Base-by-base conservation (phyloP, 2,888 invertebrate species). In the Caenorhabditis japonica region DNA sequence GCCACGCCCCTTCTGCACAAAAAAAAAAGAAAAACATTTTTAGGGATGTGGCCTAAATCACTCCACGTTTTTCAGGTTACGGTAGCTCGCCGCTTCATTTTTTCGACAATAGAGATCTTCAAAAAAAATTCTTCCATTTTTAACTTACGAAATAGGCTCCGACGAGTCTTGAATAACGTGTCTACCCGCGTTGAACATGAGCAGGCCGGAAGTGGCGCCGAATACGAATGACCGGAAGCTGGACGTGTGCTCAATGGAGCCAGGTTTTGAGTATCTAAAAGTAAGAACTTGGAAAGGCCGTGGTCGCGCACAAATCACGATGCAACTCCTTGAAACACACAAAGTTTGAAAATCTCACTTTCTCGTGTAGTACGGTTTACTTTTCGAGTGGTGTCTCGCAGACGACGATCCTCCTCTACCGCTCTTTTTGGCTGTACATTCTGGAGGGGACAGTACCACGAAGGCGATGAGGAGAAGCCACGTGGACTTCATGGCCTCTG, bases 181-280 rank as follows among this genome's bases (percentile, higher is more conserved):
- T 43, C 55, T 66, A 38, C 78, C 78, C 10, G 74, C 76, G 25
- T 52, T 59, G 56, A 69, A 78, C 34, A 68, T 62, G 10, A 78
- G 60, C 47, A 73, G 53, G 8, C 75, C 77, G 38, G 77, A 72
- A 21, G 77, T 62, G 21, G 74, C 70, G n/a, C 78, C 78, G 27
- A 78, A 74, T 5, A 78, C 53, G 30, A 71, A 74, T 21, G 78
- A 78, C 19, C 78, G 73, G 47, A 78, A 78, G 30, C 62, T 68
- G 8, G 74, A 58, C 5, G 78, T 78, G 34, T 73, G 64, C 43
- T 78, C 76, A 15, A 76, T 75, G 23, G 78, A 74, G n/a, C 78
- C 78, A 4, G 74, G 59, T 25, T 73, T 76, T 15, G 78, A 70
- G 38, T 61, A 70, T 71, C 74, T 78, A 66, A 46, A 75, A 36